Conservation (phyloP, 2,797 vertebrate species). For the Poecile montanus region DNA sequence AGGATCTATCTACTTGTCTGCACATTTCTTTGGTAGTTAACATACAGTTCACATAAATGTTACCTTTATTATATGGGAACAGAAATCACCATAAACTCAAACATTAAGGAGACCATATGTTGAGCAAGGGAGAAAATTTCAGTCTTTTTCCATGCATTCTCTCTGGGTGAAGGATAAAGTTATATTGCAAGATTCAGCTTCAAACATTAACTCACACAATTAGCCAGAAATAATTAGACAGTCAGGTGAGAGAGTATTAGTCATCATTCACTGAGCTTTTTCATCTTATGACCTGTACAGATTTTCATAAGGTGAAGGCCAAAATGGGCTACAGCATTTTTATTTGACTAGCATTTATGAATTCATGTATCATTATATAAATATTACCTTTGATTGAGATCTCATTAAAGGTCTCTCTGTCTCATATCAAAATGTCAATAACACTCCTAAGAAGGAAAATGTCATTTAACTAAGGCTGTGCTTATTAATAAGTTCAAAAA, state of each 20-base stretch:
- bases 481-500: constrained; percentile 63
- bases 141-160: constrained; percentile 29
- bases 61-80: neutral
- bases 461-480: constrained; percentile 85
- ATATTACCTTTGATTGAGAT: constrained; percentile 77
- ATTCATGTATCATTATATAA: constrained; percentile 85
- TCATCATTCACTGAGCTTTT: constrained; percentile 63
- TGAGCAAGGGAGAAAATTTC: constrained; percentile 25
- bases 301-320: constrained; percentile 74
- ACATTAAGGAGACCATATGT: neutral
- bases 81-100: neutral
- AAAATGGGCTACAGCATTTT: constrained; percentile 77
- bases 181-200: constrained; percentile 56
- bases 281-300: constrained; percentile 70
- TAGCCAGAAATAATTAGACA: constrained; percentile 69
- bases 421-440: constrained; percentile 90
- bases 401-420: constrained; percentile 74
- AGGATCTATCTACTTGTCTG: neutral
- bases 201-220: constrained; percentile 66
- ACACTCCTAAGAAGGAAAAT: constrained; percentile 83
- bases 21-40: neutral
- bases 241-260: constrained; percentile 58
- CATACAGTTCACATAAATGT: neutral
- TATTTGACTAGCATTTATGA: constrained; percentile 90
- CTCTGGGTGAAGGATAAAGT: constrained; percentile 51